Base-by-base conservation (phyloP, 2,888 invertebrate genomes). In the Quadroppia sp. region DNA sequence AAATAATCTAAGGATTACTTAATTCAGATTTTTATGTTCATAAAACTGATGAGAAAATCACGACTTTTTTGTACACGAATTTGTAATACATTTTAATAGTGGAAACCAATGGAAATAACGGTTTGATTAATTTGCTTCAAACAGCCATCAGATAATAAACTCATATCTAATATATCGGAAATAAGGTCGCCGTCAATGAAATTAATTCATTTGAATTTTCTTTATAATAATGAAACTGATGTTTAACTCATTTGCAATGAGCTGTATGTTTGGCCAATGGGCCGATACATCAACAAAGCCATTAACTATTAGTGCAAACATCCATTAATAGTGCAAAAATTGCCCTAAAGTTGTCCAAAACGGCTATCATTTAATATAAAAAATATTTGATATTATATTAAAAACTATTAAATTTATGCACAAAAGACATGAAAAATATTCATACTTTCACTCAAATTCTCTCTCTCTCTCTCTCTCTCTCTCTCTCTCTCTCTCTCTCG, bases 41-140 rank as follows among this genome's bases (percentile, higher is more conserved):
- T 3, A 67, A 20, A 67, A 67, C 15, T 67, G 67, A 67, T 67
- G 67, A 36, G 36, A 67, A 42, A 67, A 67, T 67, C 67, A 67
- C 67, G 67, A 67, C 67, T 67, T n/a, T 64, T 20, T 23, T 36
- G 7, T 11, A 67, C 67, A 67, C 67, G 67, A 67, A 23, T 67
- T 67, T 36, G 67, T 67, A 67, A 40, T 67, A 67, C 40, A 67
- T 67, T 67, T 59, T 11, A 25, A 56, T 28, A 28, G 13, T 6
- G 1, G 2, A 53, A 25, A 11, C 42, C 15, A 42, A 42, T 7
- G 42, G 23, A 56, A 64, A 23, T 36, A 40, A 67, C 67, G 67
- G 40, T 36, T 67, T 67, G 36, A 67, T 67, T 67, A 67, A 67
- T 67, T 40, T 67, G 67, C 9, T 67, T 67, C 20, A 67, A 67